Percentiles rank a stretch among this genome's conserved stretches.
phyloP scores from a whole-genome alignment of 1,140 invertebrate species.

The Zaprionus tsacasi region DNA sequence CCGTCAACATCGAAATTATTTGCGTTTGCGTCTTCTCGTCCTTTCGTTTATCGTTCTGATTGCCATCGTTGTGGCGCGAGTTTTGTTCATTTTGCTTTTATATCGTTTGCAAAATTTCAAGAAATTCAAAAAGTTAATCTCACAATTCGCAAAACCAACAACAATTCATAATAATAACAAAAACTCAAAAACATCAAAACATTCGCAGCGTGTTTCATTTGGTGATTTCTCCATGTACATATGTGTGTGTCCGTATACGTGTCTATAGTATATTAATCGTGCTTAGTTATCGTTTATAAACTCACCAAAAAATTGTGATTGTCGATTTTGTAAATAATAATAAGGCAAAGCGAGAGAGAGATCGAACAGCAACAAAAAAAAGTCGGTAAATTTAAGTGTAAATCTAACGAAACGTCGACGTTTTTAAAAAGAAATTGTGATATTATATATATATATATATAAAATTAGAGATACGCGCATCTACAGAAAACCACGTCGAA shows the following conservation, averaged over 20 bases:
- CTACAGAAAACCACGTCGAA: slow-evolving; percentile 33
- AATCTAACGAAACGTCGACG: slow-evolving; percentile 74
- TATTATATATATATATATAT: slow-evolving; percentile 56
- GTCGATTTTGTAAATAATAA: slow-evolving; percentile 65
- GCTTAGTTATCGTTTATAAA: slow-evolving; percentile 45
- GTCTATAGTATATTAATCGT: slow-evolving; percentile 36
- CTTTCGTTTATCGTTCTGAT: slow-evolving; percentile 81
- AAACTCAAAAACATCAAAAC: slow-evolving; percentile 55
- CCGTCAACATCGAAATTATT: slow-evolving; percentile 84
- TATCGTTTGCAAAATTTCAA: slow-evolving; percentile 83
- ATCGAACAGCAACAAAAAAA: slow-evolving; percentile 18
- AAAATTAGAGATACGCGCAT: slow-evolving; percentile 39
- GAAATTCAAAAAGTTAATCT: slow-evolving; percentile 71
- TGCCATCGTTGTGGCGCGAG: slow-evolving; percentile 77
- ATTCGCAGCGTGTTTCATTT: slow-evolving; percentile 67
- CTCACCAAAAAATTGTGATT: slow-evolving; percentile 69
- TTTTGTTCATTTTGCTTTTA: slow-evolving; percentile 81
- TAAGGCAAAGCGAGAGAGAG: slow-evolving; percentile 18
- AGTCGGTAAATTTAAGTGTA: slow-evolving; percentile 64
- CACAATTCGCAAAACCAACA: slow-evolving; percentile 33
- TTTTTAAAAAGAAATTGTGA: slow-evolving; percentile 80
- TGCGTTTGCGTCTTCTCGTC: slow-evolving; percentile 83
- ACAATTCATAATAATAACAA: slow-evolving; percentile 40
- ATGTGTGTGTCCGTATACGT: slow-evolving; percentile 29
- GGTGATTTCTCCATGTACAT: slow-evolving; percentile 48